Evolutionary conservation across 2,888 invertebrate genomes (phyloP), one percentile per base, ranked within the genome.

Genomic region (Pemphredon lugubris): DNA sequence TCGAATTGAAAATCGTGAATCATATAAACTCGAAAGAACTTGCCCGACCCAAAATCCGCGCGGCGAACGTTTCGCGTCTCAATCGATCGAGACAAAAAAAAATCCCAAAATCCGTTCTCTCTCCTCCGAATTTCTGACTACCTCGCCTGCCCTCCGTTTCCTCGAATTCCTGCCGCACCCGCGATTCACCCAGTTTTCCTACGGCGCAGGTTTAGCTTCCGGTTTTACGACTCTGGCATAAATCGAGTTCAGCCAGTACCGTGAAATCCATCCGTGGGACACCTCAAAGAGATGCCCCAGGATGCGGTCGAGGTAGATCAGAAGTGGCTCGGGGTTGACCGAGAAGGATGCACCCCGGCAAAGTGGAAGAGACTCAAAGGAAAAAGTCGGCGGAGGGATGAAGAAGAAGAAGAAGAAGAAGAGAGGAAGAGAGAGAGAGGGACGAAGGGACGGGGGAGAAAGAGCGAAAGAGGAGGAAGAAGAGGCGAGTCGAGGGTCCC

Each of bases 171-270:
- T n/a, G n/a, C n/a, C n/a, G n/a, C n/a, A n/a, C n/a, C 26, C 26
- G 26, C 7, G n/a, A n/a, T n/a, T n/a, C n/a, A n/a, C n/a, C n/a
- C 4, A 50, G 14, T 20, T 5, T 34, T 18, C 20, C 26, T 26
- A 18, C 34, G 48, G 48, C 18, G 39, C 30, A 21, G 39, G 45
- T 57, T 57, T 32, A 47, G 42, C 23, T 45, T 32, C 11, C 20
- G 18, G 45, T 57, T 64, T 67, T 73, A 67, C 64, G 72, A 44
- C 37, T 44, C 45, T 39, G 45, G 57, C 39, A 45, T 48, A 60
- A 70, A 66, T 75, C 75, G 59, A 21, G 65, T 55, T 59, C 47
- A 39, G 45, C 44, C 32, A 18, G 26, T 20, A 45, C n/a, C 18
- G 53, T 48, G 42, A 55, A 57, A 73, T 73, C 60, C 47, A 32